These are phyloP conservation scores for Dinoponera quadriceps DNA, from an alignment of 1,140 invertebrate species.

Conservation along the genomic window DNA sequence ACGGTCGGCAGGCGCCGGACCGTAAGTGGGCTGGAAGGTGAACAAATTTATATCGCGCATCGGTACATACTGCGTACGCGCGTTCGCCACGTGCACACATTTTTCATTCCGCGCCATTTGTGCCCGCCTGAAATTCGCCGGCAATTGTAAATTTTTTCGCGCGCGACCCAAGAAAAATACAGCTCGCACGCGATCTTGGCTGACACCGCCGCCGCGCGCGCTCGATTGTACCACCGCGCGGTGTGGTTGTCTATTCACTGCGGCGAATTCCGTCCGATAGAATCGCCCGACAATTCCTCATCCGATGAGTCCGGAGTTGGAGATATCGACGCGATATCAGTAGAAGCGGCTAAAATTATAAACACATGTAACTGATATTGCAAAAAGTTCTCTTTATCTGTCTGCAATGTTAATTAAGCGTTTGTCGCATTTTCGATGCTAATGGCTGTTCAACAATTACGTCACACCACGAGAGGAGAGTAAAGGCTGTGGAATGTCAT, in stretches of 20 bases:
- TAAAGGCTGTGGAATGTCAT: no score
- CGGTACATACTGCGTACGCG: conserved; percentile 15
- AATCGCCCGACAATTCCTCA: not conserved
- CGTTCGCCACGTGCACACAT: conserved; percentile 46
- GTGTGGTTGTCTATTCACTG: no score
- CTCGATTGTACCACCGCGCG: not conserved
- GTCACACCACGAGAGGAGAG: no score
- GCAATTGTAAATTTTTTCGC: conserved; percentile 30
- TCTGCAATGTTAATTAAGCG: no score
- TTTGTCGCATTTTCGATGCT: no score
- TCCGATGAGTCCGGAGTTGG: not conserved
- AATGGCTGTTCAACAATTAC: no score
- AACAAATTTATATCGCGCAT: conserved; percentile 60
- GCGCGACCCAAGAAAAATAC: not conserved
- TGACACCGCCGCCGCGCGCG: not conserved
- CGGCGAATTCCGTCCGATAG: not conserved
- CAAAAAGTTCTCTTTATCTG: no score
- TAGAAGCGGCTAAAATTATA: no score
- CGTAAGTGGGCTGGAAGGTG: conserved; percentile 18
- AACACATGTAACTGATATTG: no score
- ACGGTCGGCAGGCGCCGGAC: conserved; percentile 42
- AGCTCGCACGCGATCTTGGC: not conserved
- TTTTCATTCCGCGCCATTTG: conserved; percentile 62
- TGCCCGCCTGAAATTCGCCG: not conserved
- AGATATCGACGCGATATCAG: no score